Base-by-base conservation (phyloP, 2,797 vertebrate genomes). In the Malurus splendens region DNA sequence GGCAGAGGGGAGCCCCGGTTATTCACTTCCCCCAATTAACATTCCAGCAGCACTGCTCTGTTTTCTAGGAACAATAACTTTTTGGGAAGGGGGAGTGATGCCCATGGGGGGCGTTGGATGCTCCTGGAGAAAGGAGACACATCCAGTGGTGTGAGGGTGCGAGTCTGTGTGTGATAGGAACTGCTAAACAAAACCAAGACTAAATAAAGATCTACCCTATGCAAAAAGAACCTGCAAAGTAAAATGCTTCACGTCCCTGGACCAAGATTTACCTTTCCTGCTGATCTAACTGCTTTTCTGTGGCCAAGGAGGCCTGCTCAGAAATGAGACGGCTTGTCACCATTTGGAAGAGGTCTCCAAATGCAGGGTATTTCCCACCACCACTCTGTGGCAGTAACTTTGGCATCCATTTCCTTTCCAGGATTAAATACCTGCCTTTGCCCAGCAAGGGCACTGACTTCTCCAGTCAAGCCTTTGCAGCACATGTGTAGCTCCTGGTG, bases 21-120 rank as follows among this genome's bases (percentile, higher is more conserved):
- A 95, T 95, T 93, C 89, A 94, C 72, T 91, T 91, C 83, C 81
- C 86, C 93, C 93, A 95, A 96, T 96, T 96, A 96, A 96, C 95
- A 96, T 96, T 96, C 94, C 95, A 92, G 83, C 7, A 8, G 82
- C 80, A 12, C 66, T 17, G 76, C 92, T 76, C 87, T 54, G 85
- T 91, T 95, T 92, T 90, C 74, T 14, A 85, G 90, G 92, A 93
- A 95, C 94, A 95, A 95, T 89, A 82, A 90, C 85, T 71, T 87
- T 92, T 90, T 45, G 4, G 64, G 73, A 67, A 87, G 71, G 84
- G 84, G 82, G 82, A 67, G 81, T 2, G 16, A 87, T 50, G 45
- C 64, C 68, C 1, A 1, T 41, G 76, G 89, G 74, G 74, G 86
- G 56, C 0, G 2, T 42, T 52, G 54, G 90, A 90, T 83, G 87